Evolutionary conservation across 2,797 vertebrate genomes (phyloP), one percentile per base, ranked within the genome.

Genomic region (Squalus acanthias): DNA sequence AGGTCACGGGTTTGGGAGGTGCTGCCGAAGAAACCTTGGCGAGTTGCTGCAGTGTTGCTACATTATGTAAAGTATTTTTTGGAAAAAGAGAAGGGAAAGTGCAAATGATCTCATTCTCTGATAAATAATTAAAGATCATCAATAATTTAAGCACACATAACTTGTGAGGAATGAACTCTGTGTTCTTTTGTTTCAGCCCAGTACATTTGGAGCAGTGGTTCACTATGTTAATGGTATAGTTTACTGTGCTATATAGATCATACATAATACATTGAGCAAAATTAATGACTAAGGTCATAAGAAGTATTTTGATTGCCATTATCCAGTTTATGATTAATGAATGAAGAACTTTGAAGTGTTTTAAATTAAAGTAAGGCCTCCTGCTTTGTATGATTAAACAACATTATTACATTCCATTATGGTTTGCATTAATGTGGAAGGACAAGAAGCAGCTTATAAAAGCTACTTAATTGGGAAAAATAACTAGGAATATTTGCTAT

Each of bases 61-160:
- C 33, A 33, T 92, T 92, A 33, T 24, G 46, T 9, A 26, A 88
- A 88, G 26, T 29, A n/a, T 26, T 26, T 88, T 33, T 60, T 65
- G 33, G n/a, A 67, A 93, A 93, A 67, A 67, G 17, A 89, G 88
- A 15, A 93, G 22, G 33, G 2, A 39, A 39, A 67, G 26, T 93
- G 63, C 15, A 93, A 93, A 93, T 69, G 65, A 69, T 69, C 65
- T 93, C 8, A 93, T 93, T 69, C 91, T 46, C 50, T 46, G 63
- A 65, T 93, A 93, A 93, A 93, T 93, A 93, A 93, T 93, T 93
- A 93, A 93, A 93, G 24, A 46, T 63, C n/a, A 24, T 93, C 91
- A 93, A 93, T 93, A 93, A 69, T 69, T 93, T 69, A 93, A 50
- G 65, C n/a, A 65, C 9, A 9, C 20, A 46, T 69, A 69, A 69